Base-by-base conservation (phyloP, 2,797 vertebrate species). In the Rhinatrema bivittatum region DNA sequence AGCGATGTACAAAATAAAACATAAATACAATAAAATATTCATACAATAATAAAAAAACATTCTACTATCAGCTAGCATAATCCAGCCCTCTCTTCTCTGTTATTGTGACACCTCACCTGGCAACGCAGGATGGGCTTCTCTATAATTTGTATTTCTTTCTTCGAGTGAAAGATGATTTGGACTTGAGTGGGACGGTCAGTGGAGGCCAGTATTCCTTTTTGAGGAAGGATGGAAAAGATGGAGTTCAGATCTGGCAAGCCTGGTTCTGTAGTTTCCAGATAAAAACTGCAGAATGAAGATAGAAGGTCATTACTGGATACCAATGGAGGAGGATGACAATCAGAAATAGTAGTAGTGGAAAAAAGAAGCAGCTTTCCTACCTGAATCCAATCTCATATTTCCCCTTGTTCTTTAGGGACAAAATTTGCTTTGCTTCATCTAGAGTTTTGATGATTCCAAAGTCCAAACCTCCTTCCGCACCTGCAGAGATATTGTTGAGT, bases 361-460 rank as follows among this genome's bases (percentile, higher is more conserved):
- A 14, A 14, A 14, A 14, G 14, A 3, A 14, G 14, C 14, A 14
- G 14, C 14, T 14, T 14, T 14, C 14, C 73, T 62, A 98, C 95
- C 74, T 89, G 81, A 79, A 96, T 1, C 56, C 53, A 26, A 91
- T 80, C 53, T 91, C 78, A 1, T 91, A 89, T 75, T 88, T 85
- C 28, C 91, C 91, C 53, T 81, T 88, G 68, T 95, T 98, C 71
- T 86, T 91, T 53, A 98, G 29, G 20, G 43, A 82, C 30, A 97
- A 60, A 5, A 62, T 57, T 32, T 80, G 68, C 46, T 81, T 90
- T 1, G 31, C 44, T 15, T 85, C 84, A 4, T 90, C 87, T 58
- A 68, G 68, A 22, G 92, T 88, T 58, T 50, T 86, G 14, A 91
- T 46, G 9, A 50, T 64, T 45, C 93, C 91, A 58, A 94, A 95